Percentiles rank a stretch among this genome's conserved stretches.
phyloP scores from a whole-genome alignment of 2,113 vertebrate species.

The Periophthalmodon schlosseri region DNA sequence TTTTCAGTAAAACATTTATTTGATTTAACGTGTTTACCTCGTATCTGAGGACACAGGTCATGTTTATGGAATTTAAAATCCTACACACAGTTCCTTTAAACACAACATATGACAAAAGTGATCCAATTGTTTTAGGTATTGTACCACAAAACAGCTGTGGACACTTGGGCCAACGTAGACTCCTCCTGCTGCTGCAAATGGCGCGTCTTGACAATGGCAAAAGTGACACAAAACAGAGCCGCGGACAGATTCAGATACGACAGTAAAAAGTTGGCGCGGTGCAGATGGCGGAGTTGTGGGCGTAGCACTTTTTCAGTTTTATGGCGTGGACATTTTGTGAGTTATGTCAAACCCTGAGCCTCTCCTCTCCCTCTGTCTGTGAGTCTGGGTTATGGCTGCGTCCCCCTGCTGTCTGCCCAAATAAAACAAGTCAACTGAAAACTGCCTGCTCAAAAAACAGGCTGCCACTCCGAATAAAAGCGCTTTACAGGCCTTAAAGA shows the following conservation, averaged over 20 bases:
- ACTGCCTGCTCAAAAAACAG: constrained; percentile 50
- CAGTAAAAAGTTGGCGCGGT: constrained; percentile 42
- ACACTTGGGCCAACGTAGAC: too few species aligned
- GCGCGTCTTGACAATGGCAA: background rate
- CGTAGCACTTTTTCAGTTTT: constrained; percentile 60
- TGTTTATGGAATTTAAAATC: too few species aligned
- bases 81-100: too few species aligned
- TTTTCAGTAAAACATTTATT: too few species aligned
- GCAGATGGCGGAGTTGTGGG: constrained; percentile 65
- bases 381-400: constrained; percentile 62
- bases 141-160: too few species aligned
- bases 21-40: too few species aligned
- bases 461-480: constrained; percentile 47
- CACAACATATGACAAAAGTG: too few species aligned
- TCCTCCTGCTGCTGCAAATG: background rate
- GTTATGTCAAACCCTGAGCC: constrained; percentile 51
- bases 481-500: constrained; percentile 35
- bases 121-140: too few species aligned
- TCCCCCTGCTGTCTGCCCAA: constrained; percentile 56
- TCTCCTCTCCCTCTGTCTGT: constrained; percentile 33
- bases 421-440: constrained; percentile 65
- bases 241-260: constrained; percentile 15
- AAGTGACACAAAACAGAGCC: constrained; percentile 1
- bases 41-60: too few species aligned
- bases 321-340: constrained; percentile 59